Conservation (phyloP, 2,113 vertebrate species). For the Aegotheles bennettii region DNA sequence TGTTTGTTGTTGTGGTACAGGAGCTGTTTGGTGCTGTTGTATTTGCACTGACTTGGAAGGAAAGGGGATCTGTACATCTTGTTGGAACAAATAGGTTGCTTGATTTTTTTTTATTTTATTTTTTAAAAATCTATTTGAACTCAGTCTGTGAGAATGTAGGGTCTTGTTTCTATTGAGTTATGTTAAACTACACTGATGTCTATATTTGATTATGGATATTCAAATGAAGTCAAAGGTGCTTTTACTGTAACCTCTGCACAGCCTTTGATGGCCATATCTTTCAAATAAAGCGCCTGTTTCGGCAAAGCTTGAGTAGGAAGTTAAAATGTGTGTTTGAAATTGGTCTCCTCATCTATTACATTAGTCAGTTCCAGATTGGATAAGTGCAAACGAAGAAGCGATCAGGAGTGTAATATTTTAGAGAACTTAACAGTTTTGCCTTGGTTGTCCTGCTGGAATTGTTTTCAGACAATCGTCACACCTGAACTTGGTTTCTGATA, state of each 20-base stretch:
- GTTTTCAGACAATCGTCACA: background rate
- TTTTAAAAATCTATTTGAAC: background rate
- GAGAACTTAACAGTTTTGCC: background rate
- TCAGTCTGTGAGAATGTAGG: background rate
- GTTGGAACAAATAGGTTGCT: background rate
- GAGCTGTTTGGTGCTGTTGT: background rate
- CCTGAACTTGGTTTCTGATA: background rate
- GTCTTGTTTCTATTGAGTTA: background rate
- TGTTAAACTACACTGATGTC: background rate
- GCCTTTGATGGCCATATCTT: background rate
- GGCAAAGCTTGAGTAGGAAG: background rate
- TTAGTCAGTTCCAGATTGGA: background rate
- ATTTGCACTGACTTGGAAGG: background rate
- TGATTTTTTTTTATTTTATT: background rate
- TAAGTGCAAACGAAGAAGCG: background rate
- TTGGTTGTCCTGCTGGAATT: background rate
- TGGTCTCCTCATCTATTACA: background rate
- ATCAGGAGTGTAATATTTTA: background rate
- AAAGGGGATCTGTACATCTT: background rate
- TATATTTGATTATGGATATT: background rate
- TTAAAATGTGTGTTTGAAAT: background rate
- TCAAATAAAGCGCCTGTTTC: background rate
- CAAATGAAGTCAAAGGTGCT: background rate
- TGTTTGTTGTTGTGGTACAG: background rate
- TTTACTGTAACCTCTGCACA: background rate